Evolutionary conservation across 2,113 vertebrate species (phyloP), one percentile per base, ranked within the genome.

Genomic region (Odontesthes bonariensis): DNA sequence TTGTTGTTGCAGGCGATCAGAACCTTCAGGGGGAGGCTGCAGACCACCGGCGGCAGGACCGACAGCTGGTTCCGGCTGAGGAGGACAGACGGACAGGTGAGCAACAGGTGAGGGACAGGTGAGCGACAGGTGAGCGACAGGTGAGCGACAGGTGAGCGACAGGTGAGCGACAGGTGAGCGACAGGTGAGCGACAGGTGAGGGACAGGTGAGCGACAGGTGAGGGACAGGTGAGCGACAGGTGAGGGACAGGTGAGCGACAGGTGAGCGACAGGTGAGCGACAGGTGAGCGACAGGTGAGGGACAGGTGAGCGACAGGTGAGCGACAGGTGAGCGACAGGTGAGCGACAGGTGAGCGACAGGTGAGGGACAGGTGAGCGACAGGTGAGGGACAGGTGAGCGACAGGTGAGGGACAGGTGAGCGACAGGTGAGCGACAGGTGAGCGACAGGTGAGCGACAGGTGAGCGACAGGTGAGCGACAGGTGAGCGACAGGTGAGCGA

Each of bases 1-100:
- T 99, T 99, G 90, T 99, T 99, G 94, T 99, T 99, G 89, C 97
- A 97, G 7, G 96, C 96, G 80, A 98, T 98, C 90, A 99, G 90
- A 58, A 99, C 97, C 92, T 99, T 99, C 64, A 99, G 87, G 8
- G 98, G 98, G 1, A 99, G 95, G 73, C 85, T 95, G 90, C 97
- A 99, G 75, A 99, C 84, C 16, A 96, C 94, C 4, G 93, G 90
- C 0, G 98, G 98, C 63, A 99, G 93, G 1, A 94, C 95, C 13
- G 96, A 96, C 77, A 99, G 94, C 75, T 99, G 97, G 88, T 99
- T 99, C 57, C 98, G 97, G 92, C 98, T 99, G 82, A 56, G 59
- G 51, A 2, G 17, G 58, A 31, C 58, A 64, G 9, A 14, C 12
- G 2, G 57, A n/a, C 5, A 31, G 38, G 53, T 74, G 52, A 74